Evolutionary conservation across 2,113 vertebrate genomes (phyloP).

Genomic region (Syngnathoides biaculeatus): DNA sequence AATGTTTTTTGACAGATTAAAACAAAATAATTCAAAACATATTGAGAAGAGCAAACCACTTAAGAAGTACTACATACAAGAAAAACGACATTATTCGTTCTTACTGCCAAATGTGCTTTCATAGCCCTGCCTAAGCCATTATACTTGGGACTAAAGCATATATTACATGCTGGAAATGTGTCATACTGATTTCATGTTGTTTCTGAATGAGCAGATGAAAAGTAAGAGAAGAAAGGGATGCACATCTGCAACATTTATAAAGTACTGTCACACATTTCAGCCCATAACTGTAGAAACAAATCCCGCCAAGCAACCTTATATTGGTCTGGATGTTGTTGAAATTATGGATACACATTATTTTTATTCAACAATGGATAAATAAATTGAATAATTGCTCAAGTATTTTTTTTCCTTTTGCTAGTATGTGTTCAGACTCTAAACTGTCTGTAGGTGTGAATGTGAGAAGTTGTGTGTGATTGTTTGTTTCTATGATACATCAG

Average conservation of each 20-base stretch:
- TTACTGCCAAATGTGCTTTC: background rate
- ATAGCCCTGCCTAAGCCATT: background rate
- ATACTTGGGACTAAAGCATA: background rate
- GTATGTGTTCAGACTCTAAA: too few species aligned
- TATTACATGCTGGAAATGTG: background rate
- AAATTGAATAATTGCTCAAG: too few species aligned
- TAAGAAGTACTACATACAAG: background rate
- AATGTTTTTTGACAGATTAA: background rate
- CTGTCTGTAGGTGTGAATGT: too few species aligned
- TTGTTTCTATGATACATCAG: too few species aligned
- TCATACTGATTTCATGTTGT: background rate
- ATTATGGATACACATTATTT: background rate
- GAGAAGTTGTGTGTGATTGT: too few species aligned
- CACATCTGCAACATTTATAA: background rate
- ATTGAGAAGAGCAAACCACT: background rate
- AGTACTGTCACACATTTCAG: background rate
- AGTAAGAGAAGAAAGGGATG: background rate
- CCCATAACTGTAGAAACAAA: background rate
- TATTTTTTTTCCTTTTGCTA: too few species aligned
- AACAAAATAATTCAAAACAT: background rate
- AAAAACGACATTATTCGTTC: background rate
- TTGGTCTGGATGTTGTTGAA: background rate
- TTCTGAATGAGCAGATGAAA: background rate
- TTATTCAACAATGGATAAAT: too few species aligned
- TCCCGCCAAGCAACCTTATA: background rate